Base-by-base conservation (phyloP, 2,113 vertebrate genomes). In the Catharus minimus region DNA sequence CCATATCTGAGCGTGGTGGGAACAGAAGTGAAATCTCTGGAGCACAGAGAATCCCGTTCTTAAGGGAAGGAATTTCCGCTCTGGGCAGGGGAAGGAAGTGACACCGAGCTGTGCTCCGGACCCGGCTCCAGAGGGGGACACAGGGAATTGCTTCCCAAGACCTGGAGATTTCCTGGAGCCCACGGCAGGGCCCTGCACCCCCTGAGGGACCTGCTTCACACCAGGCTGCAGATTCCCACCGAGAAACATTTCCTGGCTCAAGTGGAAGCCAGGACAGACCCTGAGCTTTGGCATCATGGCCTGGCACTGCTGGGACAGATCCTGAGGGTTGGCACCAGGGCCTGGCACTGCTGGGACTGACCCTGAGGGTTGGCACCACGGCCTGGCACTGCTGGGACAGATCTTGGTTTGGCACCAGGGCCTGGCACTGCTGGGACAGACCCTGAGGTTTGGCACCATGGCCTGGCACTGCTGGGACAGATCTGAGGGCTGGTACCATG, bases 111-210 rank as follows among this genome's bases (percentile, higher is more conserved):
- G 66, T 12, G 82, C 82, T 47, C 41, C 15, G 13, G 9, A 1
- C 17, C 1, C 57, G 22, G 18, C 68, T 33, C 33, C 33, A 36
- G 7, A 55, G 75, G 43, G 56, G 55, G 32, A 69, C 41, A 32
- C 5, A 49, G 23, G 44, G 33, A 4, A 2, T 3, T 36, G 55
- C 8, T 38, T 66, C 8, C 7, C 2, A 27, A 85, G 36, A 30
- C 30, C n/a, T 3, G 1, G 8, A 11, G 24, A 6, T 8, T 20
- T 14, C 57, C 24, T 16, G 57, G 39, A 77, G 56, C 38, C 55
- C 8, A 0, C 2, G 0, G 1, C 12, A 0, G 5, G 52, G 17
- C 5, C 10, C 5, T 10, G 12, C 18, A 4, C 2, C 23, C 81
- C 50, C 2, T 0, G 1, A 7, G 8, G 15, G 62, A 55, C 16